Percentiles rank a stretch among this genome's conserved stretches.
Evolutionary conservation across 2,113 vertebrate genomes (phyloP).

Genomic region (Bos indicus): DNA sequence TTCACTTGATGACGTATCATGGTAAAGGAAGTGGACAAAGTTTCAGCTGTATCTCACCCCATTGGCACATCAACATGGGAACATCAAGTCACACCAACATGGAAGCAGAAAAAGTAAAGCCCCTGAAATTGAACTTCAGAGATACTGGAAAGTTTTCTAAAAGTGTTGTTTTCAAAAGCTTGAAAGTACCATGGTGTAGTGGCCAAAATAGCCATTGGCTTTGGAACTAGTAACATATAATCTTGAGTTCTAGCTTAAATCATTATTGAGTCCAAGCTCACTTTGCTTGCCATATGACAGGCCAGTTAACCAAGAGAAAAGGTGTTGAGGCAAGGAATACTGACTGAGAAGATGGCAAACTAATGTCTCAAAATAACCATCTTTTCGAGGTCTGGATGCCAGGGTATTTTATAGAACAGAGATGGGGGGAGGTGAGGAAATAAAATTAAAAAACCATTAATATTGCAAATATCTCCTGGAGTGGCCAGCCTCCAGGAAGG

Average conservation of each 20-base stretch:
- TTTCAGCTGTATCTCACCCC: not conserved
- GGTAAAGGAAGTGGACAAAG: not conserved
- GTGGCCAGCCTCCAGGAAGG: not conserved
- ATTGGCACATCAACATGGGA: not conserved
- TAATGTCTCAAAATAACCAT: not conserved
- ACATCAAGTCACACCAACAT: not conserved
- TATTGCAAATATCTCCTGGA: not conserved
- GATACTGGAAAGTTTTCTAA: not conserved
- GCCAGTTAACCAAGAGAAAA: not conserved
- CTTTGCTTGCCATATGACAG: not conserved
- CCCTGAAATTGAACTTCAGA: not conserved
- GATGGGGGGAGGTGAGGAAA: not conserved
- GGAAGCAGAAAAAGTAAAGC: not conserved
- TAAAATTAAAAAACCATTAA: not conserved
- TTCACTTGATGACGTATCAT: not conserved
- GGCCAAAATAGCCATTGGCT: not conserved
- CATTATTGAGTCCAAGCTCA: not conserved
- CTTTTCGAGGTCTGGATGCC: not conserved
- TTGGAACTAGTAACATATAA: not conserved
- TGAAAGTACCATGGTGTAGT: not conserved
- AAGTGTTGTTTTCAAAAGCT: not conserved
- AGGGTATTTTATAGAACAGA: not conserved
- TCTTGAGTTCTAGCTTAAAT: not conserved
- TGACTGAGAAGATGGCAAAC: not conserved
- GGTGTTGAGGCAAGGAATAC: not conserved